These are phyloP conservation scores for Agelas oroides DNA, from an alignment of 37 sponge, comb jelly and placozoan species.

Conservation along the genomic window DNA sequence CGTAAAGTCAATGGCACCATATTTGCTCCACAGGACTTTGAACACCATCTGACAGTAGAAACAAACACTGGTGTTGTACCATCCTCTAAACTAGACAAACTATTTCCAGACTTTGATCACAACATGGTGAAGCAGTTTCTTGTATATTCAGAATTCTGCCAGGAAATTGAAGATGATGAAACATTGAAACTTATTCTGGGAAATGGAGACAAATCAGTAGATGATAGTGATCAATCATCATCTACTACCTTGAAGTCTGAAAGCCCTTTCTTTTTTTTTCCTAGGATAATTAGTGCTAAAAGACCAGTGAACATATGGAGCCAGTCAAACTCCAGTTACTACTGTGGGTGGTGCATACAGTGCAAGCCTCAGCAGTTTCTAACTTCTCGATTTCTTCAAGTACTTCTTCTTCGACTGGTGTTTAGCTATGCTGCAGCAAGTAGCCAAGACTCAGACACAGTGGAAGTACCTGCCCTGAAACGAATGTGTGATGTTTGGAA, in stretches of 20 bases:
- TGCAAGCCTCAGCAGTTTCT: background rate
- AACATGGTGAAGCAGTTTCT: constrained; percentile 5
- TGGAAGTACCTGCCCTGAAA: background rate
- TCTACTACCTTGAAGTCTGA: no score
- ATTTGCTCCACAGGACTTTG: constrained; percentile 26
- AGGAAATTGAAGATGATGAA: constrained; percentile 9
- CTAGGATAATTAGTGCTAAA: background rate
- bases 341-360: constrained; percentile 20
- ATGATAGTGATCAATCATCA: no score
- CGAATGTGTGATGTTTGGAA: constrained; percentile 12
- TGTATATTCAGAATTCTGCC: constrained; percentile 15
- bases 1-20: constrained; percentile 9
- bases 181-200: constrained; percentile 12
- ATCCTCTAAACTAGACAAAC: background rate
- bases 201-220: no score
- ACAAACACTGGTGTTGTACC: constrained; percentile 16
- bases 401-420: constrained; percentile 17
- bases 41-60: background rate
- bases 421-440: constrained; percentile 12
- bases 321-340: background rate
- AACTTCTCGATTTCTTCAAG: constrained; percentile 20
- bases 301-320: background rate
- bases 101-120: constrained; percentile 4
- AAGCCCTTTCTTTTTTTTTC: constrained; percentile 25
- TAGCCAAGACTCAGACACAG: background rate